Conservation (phyloP, 1,140 invertebrate genomes). For the Bombus pascuorum region DNA sequence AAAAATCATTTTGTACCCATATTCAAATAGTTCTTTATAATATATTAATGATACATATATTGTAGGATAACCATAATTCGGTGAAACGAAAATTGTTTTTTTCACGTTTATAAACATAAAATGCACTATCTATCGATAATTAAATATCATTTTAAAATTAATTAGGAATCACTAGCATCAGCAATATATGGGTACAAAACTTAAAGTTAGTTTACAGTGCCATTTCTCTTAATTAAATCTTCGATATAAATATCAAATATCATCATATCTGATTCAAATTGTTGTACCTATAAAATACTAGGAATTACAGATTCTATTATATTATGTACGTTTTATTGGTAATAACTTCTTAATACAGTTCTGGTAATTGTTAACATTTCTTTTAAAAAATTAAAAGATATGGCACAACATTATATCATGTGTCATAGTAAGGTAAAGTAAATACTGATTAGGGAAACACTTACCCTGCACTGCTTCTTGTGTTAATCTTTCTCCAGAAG, state of each 20-base stretch:
- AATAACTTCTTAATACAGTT: neutral
- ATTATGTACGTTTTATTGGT: neutral
- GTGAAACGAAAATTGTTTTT: neutral
- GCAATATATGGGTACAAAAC: slow-evolving; percentile 64
- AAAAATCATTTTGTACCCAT: slow-evolving; percentile 66
- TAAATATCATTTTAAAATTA: neutral
- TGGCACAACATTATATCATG: slow-evolving; percentile 15
- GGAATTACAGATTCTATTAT: neutral
- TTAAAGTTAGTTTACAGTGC: slow-evolving; percentile 49
- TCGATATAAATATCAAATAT: neutral
- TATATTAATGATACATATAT: neutral
- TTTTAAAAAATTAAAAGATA: slow-evolving; percentile 30
- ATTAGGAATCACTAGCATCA: neutral
- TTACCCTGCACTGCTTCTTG: slow-evolving; percentile 82
- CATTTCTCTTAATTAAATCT: slow-evolving; percentile 53
- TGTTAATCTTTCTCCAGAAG: slow-evolving; percentile 79
- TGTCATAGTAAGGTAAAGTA: slow-evolving; percentile 1
- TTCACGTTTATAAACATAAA: neutral
- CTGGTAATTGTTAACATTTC: neutral
- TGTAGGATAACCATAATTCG: neutral
- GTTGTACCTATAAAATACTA: neutral
- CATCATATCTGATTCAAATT: neutral
- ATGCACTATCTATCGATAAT: neutral
- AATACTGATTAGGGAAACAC: slow-evolving; percentile 59
- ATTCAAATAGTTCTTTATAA: neutral